Evolutionary conservation across 2,113 vertebrate species (phyloP).

Genomic region (Gymnarchus niloticus): DNA sequence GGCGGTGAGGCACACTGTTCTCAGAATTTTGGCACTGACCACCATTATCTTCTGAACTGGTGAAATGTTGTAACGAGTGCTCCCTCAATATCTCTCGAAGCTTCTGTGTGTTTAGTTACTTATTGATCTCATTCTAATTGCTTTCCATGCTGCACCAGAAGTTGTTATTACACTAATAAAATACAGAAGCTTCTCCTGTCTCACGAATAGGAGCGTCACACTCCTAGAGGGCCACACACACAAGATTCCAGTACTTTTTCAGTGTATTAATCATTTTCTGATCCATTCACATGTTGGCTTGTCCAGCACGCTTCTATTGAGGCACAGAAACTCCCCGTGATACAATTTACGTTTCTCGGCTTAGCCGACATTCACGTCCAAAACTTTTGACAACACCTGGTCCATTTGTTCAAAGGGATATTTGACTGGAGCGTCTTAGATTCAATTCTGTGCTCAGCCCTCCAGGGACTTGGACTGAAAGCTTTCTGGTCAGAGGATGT

Average conservation of each 20-base stretch:
- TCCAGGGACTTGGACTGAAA: not conserved
- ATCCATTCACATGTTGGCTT: not conserved
- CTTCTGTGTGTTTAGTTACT: not conserved
- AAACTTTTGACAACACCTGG: too few species aligned
- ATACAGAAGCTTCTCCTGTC: conserved; percentile 6
- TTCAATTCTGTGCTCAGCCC: too few species aligned
- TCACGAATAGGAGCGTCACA: too few species aligned
- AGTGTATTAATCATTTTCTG: not conserved
- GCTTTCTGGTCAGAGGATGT: not conserved
- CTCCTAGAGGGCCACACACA: not conserved
- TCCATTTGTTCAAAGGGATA: too few species aligned
- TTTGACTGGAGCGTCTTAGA: too few species aligned
- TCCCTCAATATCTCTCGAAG: not conserved
- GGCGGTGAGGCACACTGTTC: not conserved
- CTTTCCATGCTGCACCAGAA: not conserved
- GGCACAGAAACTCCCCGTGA: not conserved
- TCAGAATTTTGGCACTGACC: not conserved
- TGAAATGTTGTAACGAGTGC: not conserved
- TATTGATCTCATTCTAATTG: conserved; percentile 18
- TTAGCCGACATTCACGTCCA: not conserved
- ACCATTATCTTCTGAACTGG: not conserved
- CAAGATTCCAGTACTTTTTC: not conserved
- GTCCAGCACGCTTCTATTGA: not conserved
- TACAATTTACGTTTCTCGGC: not conserved
- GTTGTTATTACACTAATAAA: conserved; percentile 19